Percentiles rank a stretch among this genome's conserved stretches.
phyloP scores from a whole-genome alignment of 1,140 invertebrate genomes.

The Polyergus mexicanus region DNA sequence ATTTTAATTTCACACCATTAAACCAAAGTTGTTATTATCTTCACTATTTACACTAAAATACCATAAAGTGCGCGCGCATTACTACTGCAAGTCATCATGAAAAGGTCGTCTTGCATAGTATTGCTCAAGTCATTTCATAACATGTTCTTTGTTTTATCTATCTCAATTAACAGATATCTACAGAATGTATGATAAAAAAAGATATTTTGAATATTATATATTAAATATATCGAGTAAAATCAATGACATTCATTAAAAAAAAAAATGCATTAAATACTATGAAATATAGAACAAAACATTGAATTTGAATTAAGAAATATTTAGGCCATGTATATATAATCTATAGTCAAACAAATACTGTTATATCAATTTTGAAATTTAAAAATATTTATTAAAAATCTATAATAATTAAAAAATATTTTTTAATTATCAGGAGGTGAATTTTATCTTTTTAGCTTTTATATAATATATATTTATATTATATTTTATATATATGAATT shows the following conservation, averaged over 20 bases:
- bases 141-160: not conserved
- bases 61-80: not conserved
- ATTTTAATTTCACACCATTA: not conserved
- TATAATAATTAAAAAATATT: not conserved
- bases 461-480: too few species aligned
- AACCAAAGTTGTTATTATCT: not conserved
- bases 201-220: not conserved
- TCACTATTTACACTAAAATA: not conserved
- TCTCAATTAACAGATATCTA: not conserved
- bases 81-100: slow-evolving; percentile 46
- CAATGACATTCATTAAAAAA: not conserved
- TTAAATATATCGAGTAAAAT: not conserved
- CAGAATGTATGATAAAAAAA: not conserved
- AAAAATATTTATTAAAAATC: not conserved
- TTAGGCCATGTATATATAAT: not conserved
- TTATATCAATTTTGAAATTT: not conserved
- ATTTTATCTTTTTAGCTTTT: not conserved
- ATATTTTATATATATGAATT: too few species aligned
- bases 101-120: slow-evolving; percentile 22
- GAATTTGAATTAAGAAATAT: not conserved
- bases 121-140: not conserved
- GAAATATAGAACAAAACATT: too few species aligned
- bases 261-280: not conserved
- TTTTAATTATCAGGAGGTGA: too few species aligned
- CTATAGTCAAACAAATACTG: not conserved